Evolutionary conservation across 2,113 vertebrate species (phyloP).

Genomic region (Cacatua alba): DNA sequence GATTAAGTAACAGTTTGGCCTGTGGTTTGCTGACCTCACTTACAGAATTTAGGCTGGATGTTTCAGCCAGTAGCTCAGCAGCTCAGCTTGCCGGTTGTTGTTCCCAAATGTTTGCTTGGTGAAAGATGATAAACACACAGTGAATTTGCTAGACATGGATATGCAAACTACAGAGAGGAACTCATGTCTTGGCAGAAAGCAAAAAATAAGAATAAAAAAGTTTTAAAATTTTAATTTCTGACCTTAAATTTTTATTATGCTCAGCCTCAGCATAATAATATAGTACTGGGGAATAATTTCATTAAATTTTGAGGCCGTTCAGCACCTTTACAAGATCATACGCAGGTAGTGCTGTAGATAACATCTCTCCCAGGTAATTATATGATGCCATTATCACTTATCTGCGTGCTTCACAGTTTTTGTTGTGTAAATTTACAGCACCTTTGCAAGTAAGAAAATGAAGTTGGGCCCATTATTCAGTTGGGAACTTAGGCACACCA

Average conservation of each 20-base stretch:
- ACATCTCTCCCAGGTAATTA: neutral
- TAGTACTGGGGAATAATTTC: neutral
- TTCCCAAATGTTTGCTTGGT: neutral
- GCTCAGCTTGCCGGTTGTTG: neutral
- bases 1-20: neutral
- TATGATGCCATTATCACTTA: neutral
- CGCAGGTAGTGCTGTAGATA: neutral
- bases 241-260: neutral
- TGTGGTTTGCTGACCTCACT: neutral
- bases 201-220: neutral
- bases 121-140: neutral
- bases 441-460: neutral
- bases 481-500: neutral
- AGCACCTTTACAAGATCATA: neutral
- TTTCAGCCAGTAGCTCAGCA: neutral
- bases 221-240: neutral
- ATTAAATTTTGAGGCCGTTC: neutral
- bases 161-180: neutral
- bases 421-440: neutral
- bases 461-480: neutral
- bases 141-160: neutral
- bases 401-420: neutral
- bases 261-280: neutral
- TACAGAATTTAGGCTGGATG: neutral
- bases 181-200: neutral